Base-by-base conservation (phyloP, 2,113 vertebrate species). In the Engraulis encrasicolus region DNA sequence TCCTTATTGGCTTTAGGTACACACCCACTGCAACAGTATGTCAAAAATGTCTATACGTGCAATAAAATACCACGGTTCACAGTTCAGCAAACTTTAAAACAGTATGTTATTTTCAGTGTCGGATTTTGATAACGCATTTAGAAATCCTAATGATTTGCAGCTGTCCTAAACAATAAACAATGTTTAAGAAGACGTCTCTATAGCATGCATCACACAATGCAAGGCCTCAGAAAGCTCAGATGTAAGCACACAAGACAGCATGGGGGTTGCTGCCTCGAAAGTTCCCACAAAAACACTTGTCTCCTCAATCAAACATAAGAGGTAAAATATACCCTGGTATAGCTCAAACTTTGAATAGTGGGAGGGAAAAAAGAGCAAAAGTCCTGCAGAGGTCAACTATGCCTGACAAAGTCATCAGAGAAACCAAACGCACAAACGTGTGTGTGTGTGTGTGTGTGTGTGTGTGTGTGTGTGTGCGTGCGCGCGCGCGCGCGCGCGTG, bases 261-360 rank as follows among this genome's bases (percentile, higher is more conserved):
- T n/a, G 54, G 54, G n/a, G 27, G 66, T 27, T 34, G 31, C 66
- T 34, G 27, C 9, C 31, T 74, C 17, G 23, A 23, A 17, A 74
- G 12, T 74, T 74, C 27, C 27, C 66, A 74, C 40, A 27, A 12
- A n/a, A 74, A 34, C 54, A 9, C 54, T 58, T n/a, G n/a, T 19
- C 11, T 74, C 66, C 66, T 74, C 31, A 34, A 34, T 74, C 66
- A 74, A 74, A 74, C 66, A 74, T 12, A 74, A 36, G 66, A 74
- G 27, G 27, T 74, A 23, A 31, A 66, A 12, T 19, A 74, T 74
- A 11, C n/a, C 58, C 27, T n/a, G 23, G 17, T 27, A n/a, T n/a
- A n/a, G n/a, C 66, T 66, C n/a, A 74, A 34, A 27, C 31, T 74
- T 34, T 34, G 17, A 36, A 74, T 31, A 66, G 58, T 66, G 58